Evolutionary conservation across 2,113 vertebrate genomes (phyloP), one percentile per base, ranked within the genome.

Genomic region (Hassar affinis): DNA sequence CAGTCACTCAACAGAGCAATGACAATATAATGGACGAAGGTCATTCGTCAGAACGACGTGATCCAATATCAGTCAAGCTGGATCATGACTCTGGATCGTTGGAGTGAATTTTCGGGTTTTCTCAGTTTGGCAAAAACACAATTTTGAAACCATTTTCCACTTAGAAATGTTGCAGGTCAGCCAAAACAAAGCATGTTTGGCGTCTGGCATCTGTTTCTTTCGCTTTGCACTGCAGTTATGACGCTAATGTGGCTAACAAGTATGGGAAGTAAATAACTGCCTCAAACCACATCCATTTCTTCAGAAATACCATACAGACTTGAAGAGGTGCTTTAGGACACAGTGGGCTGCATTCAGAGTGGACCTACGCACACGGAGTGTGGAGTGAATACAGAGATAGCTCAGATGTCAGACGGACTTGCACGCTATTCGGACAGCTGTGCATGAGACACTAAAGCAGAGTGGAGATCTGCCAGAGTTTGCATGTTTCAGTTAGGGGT

Each of bases 221-320:
- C 25, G 6, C 27, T 74, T 49, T 52, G 74, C 27, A 35, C 27
- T 52, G 27, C 49, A 76, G 11, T 17, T 76, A 76, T 76, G 74
- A 76, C 30, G 74, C 74, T 54, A 54, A 76, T 54, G 74, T 76
- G 74, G 74, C 74, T 76, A 54, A 76, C 74, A 54, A 76, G 51
- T 54, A 76, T 76, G 74, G 51, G 74, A 35, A 54, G 30, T 33
- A 54, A 76, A 76, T 76, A 76, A 76, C 49, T 54, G 74, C 49
- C 51, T 52, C 30, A 76, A 76, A 76, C 74, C 74, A 76, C 74
- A 76, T 76, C 74, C 74, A 75, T 51, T 75, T 75, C 45, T 75
- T 75, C n/a, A 35, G 27, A 54, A 76, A 76, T 76, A 49, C 2
- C 27, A 22, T 76, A 35, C 74, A 76, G 51, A 54, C 74, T 54